Base-by-base conservation (phyloP, 2,113 vertebrate genomes). In the Patagioenas fasciata region DNA sequence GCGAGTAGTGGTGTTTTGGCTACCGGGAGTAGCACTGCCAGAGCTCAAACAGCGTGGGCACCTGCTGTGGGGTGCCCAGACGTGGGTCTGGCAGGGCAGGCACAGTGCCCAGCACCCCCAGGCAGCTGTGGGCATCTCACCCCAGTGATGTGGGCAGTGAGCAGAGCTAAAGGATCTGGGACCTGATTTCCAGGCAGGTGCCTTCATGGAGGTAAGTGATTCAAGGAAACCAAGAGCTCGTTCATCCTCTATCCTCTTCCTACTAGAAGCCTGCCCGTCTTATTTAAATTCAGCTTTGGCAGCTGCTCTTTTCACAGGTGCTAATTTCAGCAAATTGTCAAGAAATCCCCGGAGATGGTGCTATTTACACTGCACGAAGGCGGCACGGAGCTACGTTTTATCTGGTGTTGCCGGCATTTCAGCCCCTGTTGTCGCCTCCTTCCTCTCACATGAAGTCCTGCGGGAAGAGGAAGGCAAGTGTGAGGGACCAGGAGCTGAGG, bases 271-370 rank as follows among this genome's bases (percentile, higher is more conserved):
- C 40, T 53, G 58, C 78, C 94, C 3, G 0, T 77, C 81, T 88
- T 61, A 90, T 91, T 95, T 83, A 94, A 95, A 90, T 62, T 47
- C 85, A 54, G 64, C 67, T 83, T 74, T 71, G 80, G 85, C 92
- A 91, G 91, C 83, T 95, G 91, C 87, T 91, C 85, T 81, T 93
- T 92, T 92, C 70, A 82, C 93, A 93, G 93, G 91, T 90, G 81
- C 82, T 96, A 91, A 94, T 89, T 94, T 93, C 93, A 93, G 85
- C 81, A 36, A 88, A 91, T 91, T 50, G 56, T 70, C 84, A 89
- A 95, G 89, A 88, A 91, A 89, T 70, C 89, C 66, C 75, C 1
- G 0, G 95, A 88, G 93, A 19, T 10, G 36, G 5, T 66, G 89
- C 53, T 94, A 80, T 85, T 89, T 89, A 72, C 84, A 91, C 2